Conservation (phyloP, 2,888 invertebrate species). For the Lottia gigantea region DNA sequence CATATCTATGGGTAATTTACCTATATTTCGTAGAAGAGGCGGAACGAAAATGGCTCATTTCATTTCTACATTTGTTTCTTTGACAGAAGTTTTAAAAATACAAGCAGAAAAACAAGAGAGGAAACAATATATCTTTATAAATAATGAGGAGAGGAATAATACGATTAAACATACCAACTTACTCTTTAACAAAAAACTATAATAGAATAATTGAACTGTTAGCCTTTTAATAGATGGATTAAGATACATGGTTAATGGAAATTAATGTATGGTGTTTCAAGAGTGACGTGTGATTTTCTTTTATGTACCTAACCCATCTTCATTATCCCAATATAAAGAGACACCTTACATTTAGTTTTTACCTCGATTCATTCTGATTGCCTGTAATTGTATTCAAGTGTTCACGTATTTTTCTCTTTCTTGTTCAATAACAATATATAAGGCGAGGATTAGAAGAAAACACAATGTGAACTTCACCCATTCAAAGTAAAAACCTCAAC, state of each 20-base stretch:
- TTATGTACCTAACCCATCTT: neutral
- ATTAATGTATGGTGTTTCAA: too few species aligned
- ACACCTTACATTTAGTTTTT: neutral
- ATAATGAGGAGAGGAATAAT: too few species aligned
- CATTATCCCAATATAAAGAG: neutral
- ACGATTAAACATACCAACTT: too few species aligned
- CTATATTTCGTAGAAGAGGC: neutral
- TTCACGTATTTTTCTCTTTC: constrained; percentile 11
- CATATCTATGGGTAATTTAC: neutral
- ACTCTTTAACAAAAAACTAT: too few species aligned
- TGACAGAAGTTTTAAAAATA: neutral
- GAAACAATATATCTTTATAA: too few species aligned
- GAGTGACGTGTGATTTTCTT: constrained; percentile 1
- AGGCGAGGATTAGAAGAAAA: neutral
- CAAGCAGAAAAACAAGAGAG: too few species aligned
- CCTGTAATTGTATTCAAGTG: constrained; percentile 6
- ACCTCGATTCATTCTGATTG: neutral
- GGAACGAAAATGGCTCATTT: neutral
- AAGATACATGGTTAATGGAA: too few species aligned
- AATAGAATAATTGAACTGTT: too few species aligned
- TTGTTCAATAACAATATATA: neutral
- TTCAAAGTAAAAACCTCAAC: neutral
- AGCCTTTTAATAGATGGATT: too few species aligned
- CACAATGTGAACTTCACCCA: neutral
- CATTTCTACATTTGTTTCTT: constrained; percentile 8